Percentiles rank a stretch among this genome's conserved stretches.
Conservation (phyloP, 2,888 invertebrate genomes). For the Cephus nigrinus region DNA sequence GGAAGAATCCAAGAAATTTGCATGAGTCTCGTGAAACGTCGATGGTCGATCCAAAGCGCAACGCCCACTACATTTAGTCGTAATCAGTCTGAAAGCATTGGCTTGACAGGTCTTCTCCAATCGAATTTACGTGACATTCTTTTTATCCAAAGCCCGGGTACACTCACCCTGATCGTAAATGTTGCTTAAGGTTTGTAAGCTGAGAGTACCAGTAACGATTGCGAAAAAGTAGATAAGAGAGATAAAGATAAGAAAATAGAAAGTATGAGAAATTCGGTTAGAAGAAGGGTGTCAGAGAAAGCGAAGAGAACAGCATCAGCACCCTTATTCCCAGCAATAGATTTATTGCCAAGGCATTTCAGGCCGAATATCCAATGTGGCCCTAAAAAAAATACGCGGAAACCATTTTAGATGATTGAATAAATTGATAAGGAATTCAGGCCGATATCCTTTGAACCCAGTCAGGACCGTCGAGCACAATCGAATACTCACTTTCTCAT, state of each 20-base stretch:
- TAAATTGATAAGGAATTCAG: not conserved
- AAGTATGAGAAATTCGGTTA: not conserved
- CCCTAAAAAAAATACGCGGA: slow-evolving; percentile 19
- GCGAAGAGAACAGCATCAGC: slow-evolving; percentile 15
- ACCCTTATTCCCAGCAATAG: slow-evolving; percentile 28
- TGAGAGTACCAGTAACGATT: not conserved
- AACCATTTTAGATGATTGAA: slow-evolving; percentile 7
- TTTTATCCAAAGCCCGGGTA: slow-evolving; percentile 20
- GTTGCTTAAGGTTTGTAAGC: slow-evolving; percentile 1
- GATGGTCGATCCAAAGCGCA: not conserved
- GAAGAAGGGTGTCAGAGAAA: not conserved
- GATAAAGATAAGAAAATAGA: not conserved
- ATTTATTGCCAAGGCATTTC: slow-evolving; percentile 29
- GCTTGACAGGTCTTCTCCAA: slow-evolving; percentile 20
- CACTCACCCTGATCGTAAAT: not conserved
- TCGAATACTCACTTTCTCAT: slow-evolving; percentile 1
- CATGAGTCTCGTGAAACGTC: not conserved
- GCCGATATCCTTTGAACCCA: not conserved
- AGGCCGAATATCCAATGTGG: slow-evolving; percentile 29
- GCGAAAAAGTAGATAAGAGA: no score
- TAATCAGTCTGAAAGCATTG: slow-evolving; percentile 26
- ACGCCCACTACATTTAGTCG: slow-evolving; percentile 5
- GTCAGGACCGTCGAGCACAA: not conserved
- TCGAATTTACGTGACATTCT: slow-evolving; percentile 24
- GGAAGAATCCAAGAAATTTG: not conserved